Evolutionary conservation across 2,797 vertebrate genomes (phyloP), one percentile per base, ranked within the genome.

Genomic region (Nyctalus aviator): DNA sequence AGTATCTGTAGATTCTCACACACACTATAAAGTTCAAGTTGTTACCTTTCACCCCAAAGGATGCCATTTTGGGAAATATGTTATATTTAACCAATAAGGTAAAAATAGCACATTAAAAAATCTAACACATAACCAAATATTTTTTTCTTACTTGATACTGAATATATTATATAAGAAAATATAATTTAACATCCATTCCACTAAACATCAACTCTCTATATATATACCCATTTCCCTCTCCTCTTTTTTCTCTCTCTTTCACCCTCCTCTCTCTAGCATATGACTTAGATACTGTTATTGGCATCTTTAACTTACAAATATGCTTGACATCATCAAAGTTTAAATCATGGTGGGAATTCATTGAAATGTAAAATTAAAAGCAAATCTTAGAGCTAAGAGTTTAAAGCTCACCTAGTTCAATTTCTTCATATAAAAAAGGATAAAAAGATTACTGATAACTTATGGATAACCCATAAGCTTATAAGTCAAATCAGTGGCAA

Each of bases 61-160:
- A 20, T 57, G 44, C 13, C 30, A 77, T 55, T 90, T 71, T 73
- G 25, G 35, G 71, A 89, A 93, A 76, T 86, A 37, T 0, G 30
- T 66, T 64, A 57, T 32, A 66, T 35, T 83, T 95, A 88, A 77
- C 11, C 66, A 81, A 72, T 50, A 83, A 88, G 20, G 12, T 11
- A 85, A 90, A 91, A 57, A 64, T 18, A 93, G 5, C 44, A 55
- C 18, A 55, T 62, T 94, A 12, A 77, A 50, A 75, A 87, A 83
- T 90, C 59, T 88, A 79, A 69, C 48, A 46, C 2, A 71, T 48
- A 90, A 59, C 12, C 62, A 86, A 94, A 69, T 37, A 77, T 55
- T 69, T 75, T 69, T 69, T 92, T 90, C 10, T 68, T 85, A 21
- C 13, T 69, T 77, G 50, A 62, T 66, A 12, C 7, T 83, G 23